Evolutionary conservation across 2,113 vertebrate genomes (phyloP).

Genomic region (Motacilla alba): DNA sequence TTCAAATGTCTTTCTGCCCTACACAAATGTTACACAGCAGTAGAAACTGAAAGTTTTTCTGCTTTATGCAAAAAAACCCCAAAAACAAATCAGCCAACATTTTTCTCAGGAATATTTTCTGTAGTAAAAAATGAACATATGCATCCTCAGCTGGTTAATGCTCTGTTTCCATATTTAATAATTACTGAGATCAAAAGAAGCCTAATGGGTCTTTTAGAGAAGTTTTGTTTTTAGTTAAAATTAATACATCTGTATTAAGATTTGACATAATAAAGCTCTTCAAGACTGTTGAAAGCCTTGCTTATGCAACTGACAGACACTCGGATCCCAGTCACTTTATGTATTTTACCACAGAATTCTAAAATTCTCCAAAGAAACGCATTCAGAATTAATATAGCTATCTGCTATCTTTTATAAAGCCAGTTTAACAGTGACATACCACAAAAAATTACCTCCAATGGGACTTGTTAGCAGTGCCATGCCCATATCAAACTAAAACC

Average conservation of each 20-base stretch:
- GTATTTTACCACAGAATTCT: not conserved
- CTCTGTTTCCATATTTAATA: not conserved
- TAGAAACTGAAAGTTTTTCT: not conserved
- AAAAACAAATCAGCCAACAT: not conserved
- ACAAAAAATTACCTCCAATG: not conserved
- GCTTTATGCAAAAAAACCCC: not conserved
- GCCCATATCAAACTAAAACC: not conserved
- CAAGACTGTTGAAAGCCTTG: not conserved
- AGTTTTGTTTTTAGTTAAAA: not conserved
- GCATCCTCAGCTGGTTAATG: not conserved
- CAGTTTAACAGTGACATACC: not conserved
- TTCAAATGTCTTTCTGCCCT: not conserved
- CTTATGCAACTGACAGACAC: not conserved
- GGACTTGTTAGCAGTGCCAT: not conserved
- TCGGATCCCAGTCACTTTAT: not conserved
- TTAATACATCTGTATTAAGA: not conserved
- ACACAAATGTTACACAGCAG: not conserved
- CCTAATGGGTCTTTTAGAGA: not conserved
- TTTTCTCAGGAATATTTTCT: not conserved
- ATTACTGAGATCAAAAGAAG: not conserved
- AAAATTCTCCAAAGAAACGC: not conserved
- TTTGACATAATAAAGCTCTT: not conserved
- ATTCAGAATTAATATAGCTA: not conserved
- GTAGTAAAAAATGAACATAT: not conserved
- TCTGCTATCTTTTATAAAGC: not conserved